Evolutionary conservation across 2,113 vertebrate species (phyloP).

Genomic region (Actinemys pallida): DNA sequence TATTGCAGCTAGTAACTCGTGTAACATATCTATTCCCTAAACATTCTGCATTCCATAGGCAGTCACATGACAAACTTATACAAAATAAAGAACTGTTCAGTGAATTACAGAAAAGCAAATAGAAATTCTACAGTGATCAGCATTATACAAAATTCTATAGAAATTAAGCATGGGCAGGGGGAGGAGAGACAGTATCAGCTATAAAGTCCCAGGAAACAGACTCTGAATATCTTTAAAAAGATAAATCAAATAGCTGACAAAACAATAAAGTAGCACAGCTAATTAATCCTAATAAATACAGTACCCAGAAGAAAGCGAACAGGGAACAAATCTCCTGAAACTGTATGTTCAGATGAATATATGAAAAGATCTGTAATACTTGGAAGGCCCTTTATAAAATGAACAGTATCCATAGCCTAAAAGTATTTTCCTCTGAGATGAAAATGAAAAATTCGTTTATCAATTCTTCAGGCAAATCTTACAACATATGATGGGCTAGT

Average conservation of each 20-base stretch:
- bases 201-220: background rate
- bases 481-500: background rate
- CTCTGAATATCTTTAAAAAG: background rate
- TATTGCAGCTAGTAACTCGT: background rate
- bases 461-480: slow-evolving; percentile 38
- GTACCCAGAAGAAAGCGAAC: background rate
- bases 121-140: background rate
- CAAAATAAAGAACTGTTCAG: background rate
- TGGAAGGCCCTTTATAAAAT: background rate
- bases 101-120: background rate
- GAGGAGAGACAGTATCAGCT: background rate
- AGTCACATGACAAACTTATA: background rate
- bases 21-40: background rate
- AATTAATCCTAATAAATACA: slow-evolving; percentile 17
- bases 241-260: slow-evolving; percentile 29
- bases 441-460: slow-evolving; percentile 34
- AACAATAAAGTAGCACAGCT: background rate
- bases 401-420: background rate
- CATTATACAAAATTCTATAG: background rate
- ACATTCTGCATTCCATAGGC: background rate
- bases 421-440: slow-evolving; percentile 26
- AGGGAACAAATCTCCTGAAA: background rate
- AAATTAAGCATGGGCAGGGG: background rate
- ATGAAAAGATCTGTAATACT: slow-evolving; percentile 46
- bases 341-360: slow-evolving; percentile 28